Conservation (phyloP, 2,113 vertebrate genomes). For the Paedocypris sp. region DNA sequence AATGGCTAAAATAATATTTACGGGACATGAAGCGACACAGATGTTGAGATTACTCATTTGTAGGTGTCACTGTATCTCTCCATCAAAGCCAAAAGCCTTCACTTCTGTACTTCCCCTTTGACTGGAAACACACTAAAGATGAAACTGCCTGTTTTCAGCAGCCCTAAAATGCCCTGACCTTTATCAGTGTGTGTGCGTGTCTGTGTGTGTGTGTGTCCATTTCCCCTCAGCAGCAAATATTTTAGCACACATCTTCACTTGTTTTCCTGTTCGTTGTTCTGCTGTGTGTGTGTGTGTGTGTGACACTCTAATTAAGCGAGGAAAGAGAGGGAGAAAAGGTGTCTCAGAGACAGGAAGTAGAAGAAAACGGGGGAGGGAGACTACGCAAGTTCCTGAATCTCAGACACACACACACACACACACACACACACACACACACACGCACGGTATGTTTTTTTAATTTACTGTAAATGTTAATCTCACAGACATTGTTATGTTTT, state of each 20-base stretch:
- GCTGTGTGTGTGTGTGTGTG: conserved; percentile 19
- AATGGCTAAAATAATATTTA: too few relatives aligned
- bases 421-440: not conserved
- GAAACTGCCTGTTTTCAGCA: conserved; percentile 41
- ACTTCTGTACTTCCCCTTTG: conserved; percentile 16
- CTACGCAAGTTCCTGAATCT: conserved; percentile 6
- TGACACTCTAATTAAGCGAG: not conserved
- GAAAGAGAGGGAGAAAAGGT: not conserved
- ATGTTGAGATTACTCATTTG: not conserved
- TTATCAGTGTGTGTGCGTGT: conserved; percentile 35
- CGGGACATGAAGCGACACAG: not conserved
- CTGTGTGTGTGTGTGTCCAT: not conserved
- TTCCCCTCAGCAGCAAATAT: not conserved
- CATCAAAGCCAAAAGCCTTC: not conserved
- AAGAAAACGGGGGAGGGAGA: conserved; percentile 8
- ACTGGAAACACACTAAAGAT: conserved; percentile 36
- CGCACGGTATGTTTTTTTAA: too few relatives aligned
- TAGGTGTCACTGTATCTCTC: not conserved
- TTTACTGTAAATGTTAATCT: too few relatives aligned
- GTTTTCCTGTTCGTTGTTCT: conserved; percentile 7
- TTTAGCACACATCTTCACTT: not conserved
- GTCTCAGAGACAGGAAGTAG: conserved; percentile 16
- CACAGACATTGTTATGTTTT: too few relatives aligned
- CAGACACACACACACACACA: not conserved
- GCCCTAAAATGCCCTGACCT: conserved; percentile 55